These are phyloP conservation scores for Gortyna flavago DNA, from an alignment of 2,888 invertebrate species.

Conservation along the genomic window DNA sequence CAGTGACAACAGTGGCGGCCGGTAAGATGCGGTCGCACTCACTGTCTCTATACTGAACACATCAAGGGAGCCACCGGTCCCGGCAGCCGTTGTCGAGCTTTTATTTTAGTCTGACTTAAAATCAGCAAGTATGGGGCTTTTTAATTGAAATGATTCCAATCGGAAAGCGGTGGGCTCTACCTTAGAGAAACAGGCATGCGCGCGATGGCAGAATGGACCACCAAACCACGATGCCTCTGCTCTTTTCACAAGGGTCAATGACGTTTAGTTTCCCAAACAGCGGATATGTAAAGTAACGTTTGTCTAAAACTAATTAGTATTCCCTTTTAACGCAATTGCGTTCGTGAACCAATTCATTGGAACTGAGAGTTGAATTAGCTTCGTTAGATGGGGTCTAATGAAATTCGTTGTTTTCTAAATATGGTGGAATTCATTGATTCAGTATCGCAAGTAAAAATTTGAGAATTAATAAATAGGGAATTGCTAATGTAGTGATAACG, in stretches of 20 bases:
- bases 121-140: constrained; percentile 74
- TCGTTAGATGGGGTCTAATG: neutral
- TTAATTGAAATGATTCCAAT: constrained; percentile 86
- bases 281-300: constrained; percentile 74
- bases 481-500: constrained; percentile 53
- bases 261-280: constrained; percentile 79
- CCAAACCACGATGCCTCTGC: constrained; percentile 82
- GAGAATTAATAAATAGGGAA: constrained; percentile 54
- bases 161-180: constrained; percentile 82
- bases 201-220: constrained; percentile 83
- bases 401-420: neutral
- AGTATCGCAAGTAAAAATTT: constrained; percentile 3
- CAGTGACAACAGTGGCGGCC: constrained; percentile 89
- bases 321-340: constrained; percentile 10
- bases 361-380: neutral
- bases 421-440: constrained; percentile 7
- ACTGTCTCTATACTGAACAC: constrained; percentile 82
- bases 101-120: constrained; percentile 46
- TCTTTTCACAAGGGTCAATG: constrained; percentile 85
- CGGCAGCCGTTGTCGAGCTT: constrained; percentile 5
- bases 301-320: constrained; percentile 33
- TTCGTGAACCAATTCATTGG: constrained; percentile 6
- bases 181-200: constrained; percentile 88
- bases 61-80: constrained; percentile 30
- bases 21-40: constrained; percentile 89